Conservation (phyloP, 1,140 invertebrate species). For the Philotrypesis tridentata region DNA sequence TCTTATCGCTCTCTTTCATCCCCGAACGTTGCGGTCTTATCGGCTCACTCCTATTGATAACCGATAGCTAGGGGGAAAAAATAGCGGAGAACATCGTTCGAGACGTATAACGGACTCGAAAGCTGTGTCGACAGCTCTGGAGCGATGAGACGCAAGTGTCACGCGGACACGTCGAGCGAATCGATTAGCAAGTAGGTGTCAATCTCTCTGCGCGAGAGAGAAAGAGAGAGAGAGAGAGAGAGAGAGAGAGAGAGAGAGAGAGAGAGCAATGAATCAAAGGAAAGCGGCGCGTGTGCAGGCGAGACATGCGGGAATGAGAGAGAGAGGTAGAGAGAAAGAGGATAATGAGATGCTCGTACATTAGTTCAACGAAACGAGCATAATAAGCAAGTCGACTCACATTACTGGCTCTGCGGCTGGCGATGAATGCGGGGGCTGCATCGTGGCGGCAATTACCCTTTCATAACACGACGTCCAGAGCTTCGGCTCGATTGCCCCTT, state of each 20-base stretch:
- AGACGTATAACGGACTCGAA: no score
- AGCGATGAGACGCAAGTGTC: no score
- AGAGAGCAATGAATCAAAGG: no score
- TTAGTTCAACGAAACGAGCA: constrained; percentile 19
- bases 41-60: background rate
- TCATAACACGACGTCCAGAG: constrained; percentile 35
- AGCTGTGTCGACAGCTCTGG: no score
- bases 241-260: no score
- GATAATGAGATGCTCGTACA: background rate
- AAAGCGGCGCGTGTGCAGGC: background rate
- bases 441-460: constrained; percentile 2
- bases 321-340: background rate
- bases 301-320: background rate
- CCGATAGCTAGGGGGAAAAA: no score
- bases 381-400: constrained; percentile 44
- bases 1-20: background rate
- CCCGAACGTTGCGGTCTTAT: background rate
- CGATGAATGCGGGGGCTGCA: background rate
- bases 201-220: no score
- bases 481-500: background rate
- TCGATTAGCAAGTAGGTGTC: no score
- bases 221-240: no score
- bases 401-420: background rate
- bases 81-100: background rate
- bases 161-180: no score